Evolutionary conservation across 2,888 invertebrate genomes (phyloP).

Genomic region (Octonoba sinensis): DNA sequence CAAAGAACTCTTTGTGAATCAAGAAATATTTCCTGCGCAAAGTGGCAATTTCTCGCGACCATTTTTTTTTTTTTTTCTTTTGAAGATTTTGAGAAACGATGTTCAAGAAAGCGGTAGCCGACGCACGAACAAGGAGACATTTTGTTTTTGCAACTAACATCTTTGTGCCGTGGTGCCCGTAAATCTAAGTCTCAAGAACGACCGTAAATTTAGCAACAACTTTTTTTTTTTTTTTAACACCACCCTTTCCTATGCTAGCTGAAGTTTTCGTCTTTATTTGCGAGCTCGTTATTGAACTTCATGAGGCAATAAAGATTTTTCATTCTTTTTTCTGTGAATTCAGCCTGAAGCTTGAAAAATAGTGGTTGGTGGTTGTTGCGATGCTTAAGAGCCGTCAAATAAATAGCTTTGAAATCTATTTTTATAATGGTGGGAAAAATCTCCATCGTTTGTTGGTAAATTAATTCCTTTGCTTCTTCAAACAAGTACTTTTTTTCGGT

Average conservation of each 20-base stretch:
- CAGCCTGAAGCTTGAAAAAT: not conserved
- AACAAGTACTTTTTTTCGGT: no score
- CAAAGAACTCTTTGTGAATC: slow-evolving; percentile 27
- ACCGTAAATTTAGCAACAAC: slow-evolving; percentile 37
- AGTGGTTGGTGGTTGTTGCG: no score
- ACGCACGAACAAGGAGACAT: slow-evolving; percentile 20
- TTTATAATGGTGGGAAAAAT: no score
- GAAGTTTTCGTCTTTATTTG: slow-evolving; percentile 34
- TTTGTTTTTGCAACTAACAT: slow-evolving; percentile 20
- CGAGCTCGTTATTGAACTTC: slow-evolving; percentile 29
- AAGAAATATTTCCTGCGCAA: slow-evolving; percentile 17
- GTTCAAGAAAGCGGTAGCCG: slow-evolving; percentile 33
- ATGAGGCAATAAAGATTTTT: slow-evolving; percentile 6
- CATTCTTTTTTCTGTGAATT: not conserved
- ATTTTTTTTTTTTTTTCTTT: no score
- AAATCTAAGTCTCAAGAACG: slow-evolving; percentile 35
- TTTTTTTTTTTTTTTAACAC: slow-evolving; percentile 11
- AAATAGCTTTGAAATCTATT: no score
- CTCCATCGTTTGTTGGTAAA: no score
- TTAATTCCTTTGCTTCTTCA: no score
- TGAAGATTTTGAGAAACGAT: slow-evolving; percentile 5
- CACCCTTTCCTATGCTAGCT: not conserved
- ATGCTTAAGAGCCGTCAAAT: no score
- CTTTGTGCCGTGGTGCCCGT: slow-evolving; percentile 12
- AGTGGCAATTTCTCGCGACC: slow-evolving; percentile 23